Conservation (phyloP, 1,140 invertebrate genomes). For the Drosophila mojavensis region DNA sequence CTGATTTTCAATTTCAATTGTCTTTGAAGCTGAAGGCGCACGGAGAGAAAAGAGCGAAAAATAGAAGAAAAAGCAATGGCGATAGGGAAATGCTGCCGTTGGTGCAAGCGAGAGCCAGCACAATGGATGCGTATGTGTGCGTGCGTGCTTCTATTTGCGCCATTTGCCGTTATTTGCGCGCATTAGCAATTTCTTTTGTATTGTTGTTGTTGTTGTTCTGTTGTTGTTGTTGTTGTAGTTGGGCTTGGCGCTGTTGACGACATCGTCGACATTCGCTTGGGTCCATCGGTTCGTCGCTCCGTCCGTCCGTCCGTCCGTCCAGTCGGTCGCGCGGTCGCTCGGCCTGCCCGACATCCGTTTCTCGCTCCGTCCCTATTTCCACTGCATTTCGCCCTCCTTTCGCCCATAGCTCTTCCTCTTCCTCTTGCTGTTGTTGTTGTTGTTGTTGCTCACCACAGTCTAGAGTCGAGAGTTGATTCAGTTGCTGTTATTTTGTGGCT, state of each 20-base stretch:
- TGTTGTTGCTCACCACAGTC: not conserved
- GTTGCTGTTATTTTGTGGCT: constrained; percentile 34
- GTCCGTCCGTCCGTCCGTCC: constrained; percentile 11
- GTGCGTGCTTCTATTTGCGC: constrained; percentile 57
- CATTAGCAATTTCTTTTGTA: constrained; percentile 78
- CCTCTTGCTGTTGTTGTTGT: no score
- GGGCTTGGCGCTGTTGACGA: constrained; percentile 7
- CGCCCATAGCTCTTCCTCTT: not conserved
- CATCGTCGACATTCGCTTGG: constrained; percentile 22
- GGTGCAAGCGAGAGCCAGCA: constrained; percentile 3
- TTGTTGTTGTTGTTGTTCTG: constrained; percentile 29
- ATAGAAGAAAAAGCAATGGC: not conserved
- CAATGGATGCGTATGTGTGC: constrained; percentile 13
- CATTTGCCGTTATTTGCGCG: constrained; percentile 72
- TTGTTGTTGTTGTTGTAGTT: constrained; percentile 11
- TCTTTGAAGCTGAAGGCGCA: constrained; percentile 38
- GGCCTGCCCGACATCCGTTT: constrained; percentile 5
- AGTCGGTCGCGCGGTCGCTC: constrained; percentile 10
- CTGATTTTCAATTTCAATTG: constrained; percentile 81
- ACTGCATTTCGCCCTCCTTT: not conserved
- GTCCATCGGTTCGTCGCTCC: constrained; percentile 1
- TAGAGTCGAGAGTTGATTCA: not conserved
- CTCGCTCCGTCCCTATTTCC: not conserved
- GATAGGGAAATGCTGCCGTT: not conserved
- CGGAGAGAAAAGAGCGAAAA: not conserved